phyloP scores from a whole-genome alignment of 2,113 vertebrate species.

The Alexandromys fortis region DNA sequence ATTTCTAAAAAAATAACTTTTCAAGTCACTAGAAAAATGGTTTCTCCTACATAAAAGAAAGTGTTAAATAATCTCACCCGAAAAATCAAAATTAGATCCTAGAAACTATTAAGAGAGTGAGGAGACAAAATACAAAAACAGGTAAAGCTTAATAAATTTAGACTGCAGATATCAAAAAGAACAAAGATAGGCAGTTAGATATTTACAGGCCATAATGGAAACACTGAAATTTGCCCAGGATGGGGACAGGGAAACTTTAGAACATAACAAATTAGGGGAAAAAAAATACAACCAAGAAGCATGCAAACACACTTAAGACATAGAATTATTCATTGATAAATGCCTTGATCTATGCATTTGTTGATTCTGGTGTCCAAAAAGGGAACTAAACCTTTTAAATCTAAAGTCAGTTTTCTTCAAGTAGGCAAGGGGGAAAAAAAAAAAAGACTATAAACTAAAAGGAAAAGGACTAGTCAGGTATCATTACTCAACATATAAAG shows the following conservation, averaged over 20 bases:
- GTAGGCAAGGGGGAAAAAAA: neutral
- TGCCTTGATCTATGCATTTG: neutral
- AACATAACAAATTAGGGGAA: constrained; percentile 45
- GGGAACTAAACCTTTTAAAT: neutral
- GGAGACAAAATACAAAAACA: neutral
- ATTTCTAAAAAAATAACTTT: neutral
- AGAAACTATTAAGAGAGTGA: neutral
- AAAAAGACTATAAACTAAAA: neutral
- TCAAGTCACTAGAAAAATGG: neutral
- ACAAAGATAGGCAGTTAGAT: constrained; percentile 36
- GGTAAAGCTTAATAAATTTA: neutral
- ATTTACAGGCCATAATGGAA: neutral
- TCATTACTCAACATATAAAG: neutral
- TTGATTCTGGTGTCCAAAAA: neutral
- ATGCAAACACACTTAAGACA: neutral
- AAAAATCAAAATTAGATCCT: constrained; percentile 43
- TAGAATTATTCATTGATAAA: neutral
- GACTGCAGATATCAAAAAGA: neutral
- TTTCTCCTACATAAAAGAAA: neutral
- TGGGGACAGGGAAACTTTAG: neutral
- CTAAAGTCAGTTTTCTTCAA: neutral
- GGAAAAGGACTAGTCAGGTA: neutral
- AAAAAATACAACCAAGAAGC: constrained; percentile 54
- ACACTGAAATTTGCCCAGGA: constrained; percentile 37
- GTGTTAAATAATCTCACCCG: neutral